These are phyloP conservation scores for Pantherophis guttatus DNA, from an alignment of 2,113 vertebrate genomes.

Conservation along the genomic window DNA sequence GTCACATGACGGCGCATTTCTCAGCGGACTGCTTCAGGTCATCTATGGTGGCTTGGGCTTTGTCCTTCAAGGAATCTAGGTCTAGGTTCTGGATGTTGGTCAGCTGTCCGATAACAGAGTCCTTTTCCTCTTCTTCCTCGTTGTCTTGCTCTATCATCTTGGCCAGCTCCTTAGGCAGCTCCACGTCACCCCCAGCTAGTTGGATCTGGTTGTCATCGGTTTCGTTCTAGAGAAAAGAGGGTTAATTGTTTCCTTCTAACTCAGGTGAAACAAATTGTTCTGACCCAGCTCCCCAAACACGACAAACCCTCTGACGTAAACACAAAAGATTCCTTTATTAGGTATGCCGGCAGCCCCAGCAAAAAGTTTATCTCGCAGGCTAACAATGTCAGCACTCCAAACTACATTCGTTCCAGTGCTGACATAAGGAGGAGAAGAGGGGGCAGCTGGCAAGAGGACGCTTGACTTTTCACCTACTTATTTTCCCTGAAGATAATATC, in stretches of 20 bases:
- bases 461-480: no score
- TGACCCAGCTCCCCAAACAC: no score
- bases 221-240: slow-evolving; percentile 76
- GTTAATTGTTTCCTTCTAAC: background rate
- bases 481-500: no score
- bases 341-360: no score
- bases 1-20: slow-evolving; percentile 92
- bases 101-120: slow-evolving; percentile 89
- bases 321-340: no score
- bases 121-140: slow-evolving; percentile 87
- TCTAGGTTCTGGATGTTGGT: slow-evolving; percentile 93
- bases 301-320: no score
- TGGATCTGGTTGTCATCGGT: slow-evolving; percentile 93
- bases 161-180: slow-evolving; percentile 90
- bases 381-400: no score
- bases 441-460: no score
- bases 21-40: slow-evolving; percentile 95
- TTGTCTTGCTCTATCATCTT: slow-evolving; percentile 98
- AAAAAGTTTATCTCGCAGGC: no score
- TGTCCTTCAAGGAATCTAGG: slow-evolving; percentile 92
- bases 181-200: slow-evolving; percentile 85
- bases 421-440: no score
- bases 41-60: slow-evolving; percentile 91
- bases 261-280: background rate
- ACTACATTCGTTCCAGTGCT: no score